phyloP scores from a whole-genome alignment of 2,113 vertebrate genomes.

The Lasiurus borealis region DNA sequence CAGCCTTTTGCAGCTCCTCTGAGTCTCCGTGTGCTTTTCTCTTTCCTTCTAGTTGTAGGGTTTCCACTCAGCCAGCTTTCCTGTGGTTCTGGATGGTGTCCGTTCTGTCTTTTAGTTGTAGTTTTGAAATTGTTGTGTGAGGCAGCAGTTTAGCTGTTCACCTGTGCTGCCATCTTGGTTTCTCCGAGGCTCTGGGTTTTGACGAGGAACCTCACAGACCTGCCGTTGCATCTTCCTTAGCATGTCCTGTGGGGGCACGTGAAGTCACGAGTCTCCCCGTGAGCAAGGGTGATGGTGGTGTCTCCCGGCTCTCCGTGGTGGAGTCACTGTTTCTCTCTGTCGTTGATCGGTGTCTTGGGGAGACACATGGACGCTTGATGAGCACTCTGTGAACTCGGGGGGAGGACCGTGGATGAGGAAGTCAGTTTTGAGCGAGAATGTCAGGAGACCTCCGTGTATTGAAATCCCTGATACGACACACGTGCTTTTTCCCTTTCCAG shows the following conservation, averaged over 20 bases:
- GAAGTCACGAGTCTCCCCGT: background rate
- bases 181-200: background rate
- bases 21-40: no score
- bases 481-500: slow-evolving; percentile 84
- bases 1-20: no score
- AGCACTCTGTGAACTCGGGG: background rate
- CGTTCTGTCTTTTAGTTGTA: no score
- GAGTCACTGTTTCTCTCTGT: background rate
- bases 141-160: no score
- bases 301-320: background rate
- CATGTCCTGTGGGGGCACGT: accelerated
- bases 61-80: no score
- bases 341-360: background rate
- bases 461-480: background rate
- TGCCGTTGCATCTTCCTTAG: background rate
- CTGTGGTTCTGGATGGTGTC: no score
- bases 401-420: background rate
- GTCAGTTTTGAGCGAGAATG: background rate
- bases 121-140: no score
- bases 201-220: background rate
- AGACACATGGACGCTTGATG: background rate
- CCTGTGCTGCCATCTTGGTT: no score
- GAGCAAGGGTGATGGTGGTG: no score
- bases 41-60: no score
- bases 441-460: background rate